A percentile compares a stretch with the other conserved stretches of the same genome.
Evolutionary conservation across 2,797 vertebrate species (phyloP).

Genomic region (Vireo griseus): DNA sequence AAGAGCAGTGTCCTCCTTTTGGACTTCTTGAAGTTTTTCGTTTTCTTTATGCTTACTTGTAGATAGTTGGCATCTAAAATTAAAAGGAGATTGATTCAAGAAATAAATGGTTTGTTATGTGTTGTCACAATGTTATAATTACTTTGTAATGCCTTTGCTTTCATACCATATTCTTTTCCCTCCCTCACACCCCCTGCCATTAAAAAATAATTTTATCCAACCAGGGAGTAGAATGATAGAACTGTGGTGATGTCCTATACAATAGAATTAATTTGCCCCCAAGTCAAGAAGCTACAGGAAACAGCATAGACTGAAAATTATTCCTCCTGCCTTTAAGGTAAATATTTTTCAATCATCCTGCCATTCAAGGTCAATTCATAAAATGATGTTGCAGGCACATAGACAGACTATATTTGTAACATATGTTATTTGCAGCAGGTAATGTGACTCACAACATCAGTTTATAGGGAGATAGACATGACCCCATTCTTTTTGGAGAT

Average conservation of each 20-base stretch:
- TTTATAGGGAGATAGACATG: background rate
- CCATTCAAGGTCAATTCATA: background rate
- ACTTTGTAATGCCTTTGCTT: background rate
- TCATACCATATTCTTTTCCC: background rate
- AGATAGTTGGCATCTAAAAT: background rate
- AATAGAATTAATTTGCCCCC: background rate
- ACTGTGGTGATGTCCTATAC: background rate
- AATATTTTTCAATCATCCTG: background rate
- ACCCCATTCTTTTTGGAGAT: background rate
- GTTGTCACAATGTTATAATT: background rate
- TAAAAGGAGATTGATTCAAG: background rate
- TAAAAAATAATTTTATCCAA: background rate
- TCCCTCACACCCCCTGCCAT: accelerated
- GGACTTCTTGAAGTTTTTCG: background rate
- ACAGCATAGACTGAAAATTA: background rate
- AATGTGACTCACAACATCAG: background rate
- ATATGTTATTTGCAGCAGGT: background rate
- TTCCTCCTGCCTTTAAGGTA: background rate
- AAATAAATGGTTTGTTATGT: background rate
- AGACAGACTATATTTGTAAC: background rate
- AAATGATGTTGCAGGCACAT: background rate
- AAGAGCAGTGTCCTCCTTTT: background rate
- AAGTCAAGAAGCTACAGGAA: background rate
- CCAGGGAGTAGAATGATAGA: background rate
- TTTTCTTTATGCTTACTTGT: background rate